Evolutionary conservation across 2,888 invertebrate species (phyloP).

Genomic region (Yponomeuta malinellus): DNA sequence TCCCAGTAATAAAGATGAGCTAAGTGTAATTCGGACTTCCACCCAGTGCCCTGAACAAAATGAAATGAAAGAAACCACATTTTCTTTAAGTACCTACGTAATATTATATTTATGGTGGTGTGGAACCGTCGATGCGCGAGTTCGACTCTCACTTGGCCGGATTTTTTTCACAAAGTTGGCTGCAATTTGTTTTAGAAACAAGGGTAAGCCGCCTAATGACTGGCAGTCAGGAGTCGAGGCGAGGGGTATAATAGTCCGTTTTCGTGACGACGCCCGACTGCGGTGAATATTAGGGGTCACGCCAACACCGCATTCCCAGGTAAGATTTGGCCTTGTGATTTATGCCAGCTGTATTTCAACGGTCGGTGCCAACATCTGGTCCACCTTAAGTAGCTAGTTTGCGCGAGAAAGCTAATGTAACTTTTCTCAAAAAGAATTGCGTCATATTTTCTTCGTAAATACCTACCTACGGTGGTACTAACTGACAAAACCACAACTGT

Average conservation of each 20-base stretch:
- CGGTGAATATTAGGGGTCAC: conserved; percentile 36
- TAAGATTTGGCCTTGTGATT: conserved; percentile 32
- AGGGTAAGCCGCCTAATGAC: conserved; percentile 42
- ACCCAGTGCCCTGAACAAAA: too few relatives aligned
- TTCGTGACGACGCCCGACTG: conserved; percentile 44
- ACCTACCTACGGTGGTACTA: too few relatives aligned
- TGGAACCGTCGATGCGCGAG: too few relatives aligned
- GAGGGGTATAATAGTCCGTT: conserved; percentile 43
- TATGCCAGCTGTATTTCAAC: conserved; percentile 24
- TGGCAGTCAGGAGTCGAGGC: conserved; percentile 36
- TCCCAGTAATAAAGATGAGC: too few relatives aligned
- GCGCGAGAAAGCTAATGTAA: background rate
- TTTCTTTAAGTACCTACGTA: too few relatives aligned
- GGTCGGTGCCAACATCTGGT: conserved; percentile 9
- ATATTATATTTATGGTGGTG: too few relatives aligned
- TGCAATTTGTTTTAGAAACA: conserved; percentile 43
- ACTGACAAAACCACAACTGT: too few relatives aligned
- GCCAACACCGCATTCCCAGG: conserved; percentile 35
- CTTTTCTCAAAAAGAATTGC: background rate
- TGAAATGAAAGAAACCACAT: too few relatives aligned
- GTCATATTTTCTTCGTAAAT: background rate
- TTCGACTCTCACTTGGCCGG: too few relatives aligned
- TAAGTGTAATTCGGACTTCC: too few relatives aligned
- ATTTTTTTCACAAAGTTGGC: conserved; percentile 32
- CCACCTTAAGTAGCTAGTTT: background rate